Conservation (phyloP, 2,888 invertebrate genomes). For the Callinectes sapidus region DNA sequence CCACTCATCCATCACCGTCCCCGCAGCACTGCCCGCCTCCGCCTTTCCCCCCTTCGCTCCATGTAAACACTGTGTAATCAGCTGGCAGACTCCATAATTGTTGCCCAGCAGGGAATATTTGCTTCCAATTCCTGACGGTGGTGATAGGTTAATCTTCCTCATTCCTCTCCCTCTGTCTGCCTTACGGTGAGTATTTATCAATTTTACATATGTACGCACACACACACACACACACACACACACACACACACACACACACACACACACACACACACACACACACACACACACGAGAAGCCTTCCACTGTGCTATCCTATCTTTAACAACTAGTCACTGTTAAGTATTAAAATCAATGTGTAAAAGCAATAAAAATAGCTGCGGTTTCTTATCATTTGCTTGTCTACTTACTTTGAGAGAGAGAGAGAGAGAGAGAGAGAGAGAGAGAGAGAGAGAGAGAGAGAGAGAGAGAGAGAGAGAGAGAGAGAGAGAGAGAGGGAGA, state of each 20-base stretch:
- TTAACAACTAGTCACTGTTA: too few species aligned
- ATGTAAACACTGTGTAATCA: constrained; percentile 29
- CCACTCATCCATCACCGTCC: constrained; percentile 33
- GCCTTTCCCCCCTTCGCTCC: not conserved
- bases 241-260: constrained; percentile 22
- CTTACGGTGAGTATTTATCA: not conserved
- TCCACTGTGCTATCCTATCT: not conserved
- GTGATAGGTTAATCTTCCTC: constrained; percentile 24
- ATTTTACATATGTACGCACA: not conserved
- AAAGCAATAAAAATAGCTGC: not conserved
- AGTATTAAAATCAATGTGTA: too few species aligned
- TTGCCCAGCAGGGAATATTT: constrained; percentile 31
- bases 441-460: too few species aligned
- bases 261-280: constrained; percentile 29
- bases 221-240: constrained; percentile 28
- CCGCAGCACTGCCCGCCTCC: not conserved
- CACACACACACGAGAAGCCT: not conserved
- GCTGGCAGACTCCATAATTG: not conserved
- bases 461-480: too few species aligned
- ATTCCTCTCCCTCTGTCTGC: constrained; percentile 1
- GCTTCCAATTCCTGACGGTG: not conserved
- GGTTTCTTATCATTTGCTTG: too few species aligned
- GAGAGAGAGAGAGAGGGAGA: too few species aligned
- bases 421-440: not conserved
- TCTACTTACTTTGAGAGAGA: not conserved